Evolutionary conservation across 1,140 invertebrate genomes (phyloP), one percentile per base, ranked within the genome.

Genomic region (Lordiphosa stackelbergi): DNA sequence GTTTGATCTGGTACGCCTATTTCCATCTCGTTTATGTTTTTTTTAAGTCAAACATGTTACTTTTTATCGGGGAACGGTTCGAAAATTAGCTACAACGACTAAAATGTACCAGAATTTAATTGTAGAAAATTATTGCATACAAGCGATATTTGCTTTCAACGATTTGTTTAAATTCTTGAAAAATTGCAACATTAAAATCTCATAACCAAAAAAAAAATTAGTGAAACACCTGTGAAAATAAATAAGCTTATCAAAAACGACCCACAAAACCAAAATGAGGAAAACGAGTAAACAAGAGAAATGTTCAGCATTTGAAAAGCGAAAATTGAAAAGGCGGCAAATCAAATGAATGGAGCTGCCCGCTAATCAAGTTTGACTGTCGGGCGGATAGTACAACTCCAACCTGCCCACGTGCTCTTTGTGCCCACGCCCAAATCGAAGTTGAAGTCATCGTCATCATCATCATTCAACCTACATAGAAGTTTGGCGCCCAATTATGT

Each of bases 401-500:
- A 7, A 31, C 7, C 28, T 22, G 64, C 61, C 49, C 61, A 64
- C 61, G 61, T 64, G 60, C 28, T 31, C 28, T 31, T 31, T 8
- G 28, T 31, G 49, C 61, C 61, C 31, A 64, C 61, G 42, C 51
- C 40, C 11, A n/a, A 51, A 35, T 61, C 40, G 9, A 45, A 55
- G 53, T 40, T 42, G 24, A 40, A 53, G 57, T 45, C 63, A 68
- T 77, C 49, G 28, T 31, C 28, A 31, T 31, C 28, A 31, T 36
- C 28, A 31, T 31, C 28, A 31, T 31, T 35, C 59, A 69, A 43
- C 69, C 71, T 60, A 74, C 71, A 60, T 58, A 72, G 51, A 71
- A 55, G 49, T 58, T 77, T 69, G 73, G 73, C 73, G 69, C 74
- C 62, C 74, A 66, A 78, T 73, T 69, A 78, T 73, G 42, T 46